Percentiles rank a stretch among this genome's conserved stretches.
These are phyloP conservation scores for Denticeps clupeoides DNA, from an alignment of 2,797 vertebrate genomes.

Conservation along the genomic window DNA sequence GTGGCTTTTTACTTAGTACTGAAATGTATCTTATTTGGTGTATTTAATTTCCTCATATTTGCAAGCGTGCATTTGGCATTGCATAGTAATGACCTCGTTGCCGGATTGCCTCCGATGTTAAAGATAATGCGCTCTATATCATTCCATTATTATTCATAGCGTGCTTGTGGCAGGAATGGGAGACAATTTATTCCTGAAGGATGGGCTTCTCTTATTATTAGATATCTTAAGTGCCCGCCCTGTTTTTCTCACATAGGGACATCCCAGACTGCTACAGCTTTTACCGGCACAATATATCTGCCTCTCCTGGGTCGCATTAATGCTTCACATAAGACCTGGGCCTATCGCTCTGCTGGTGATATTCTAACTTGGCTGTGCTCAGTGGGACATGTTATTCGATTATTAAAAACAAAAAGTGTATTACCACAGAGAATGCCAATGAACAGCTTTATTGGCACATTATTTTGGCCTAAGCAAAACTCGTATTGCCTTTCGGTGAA, in stretches of 20 bases:
- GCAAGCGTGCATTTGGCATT: neutral
- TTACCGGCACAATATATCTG: neutral
- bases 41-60: neutral
- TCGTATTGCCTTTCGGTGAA: too few relatives aligned
- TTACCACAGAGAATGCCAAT: too few relatives aligned
- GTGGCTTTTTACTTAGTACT: neutral
- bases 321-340: conserved; percentile 4
- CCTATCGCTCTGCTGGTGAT: too few relatives aligned
- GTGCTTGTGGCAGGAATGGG: conserved; percentile 19
- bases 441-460: too few relatives aligned
- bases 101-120: neutral
- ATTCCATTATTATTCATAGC: conserved; percentile 46
- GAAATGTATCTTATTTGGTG: neutral
- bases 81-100: neutral
- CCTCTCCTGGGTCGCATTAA: conserved; percentile 23
- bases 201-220: conserved; percentile 37
- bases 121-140: conserved; percentile 3
- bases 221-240: conserved; percentile 38
- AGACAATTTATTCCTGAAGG: conserved; percentile 39
- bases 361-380: too few relatives aligned
- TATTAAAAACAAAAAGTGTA: too few relatives aligned
- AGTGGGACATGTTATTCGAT: too few relatives aligned
- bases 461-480: too few relatives aligned
- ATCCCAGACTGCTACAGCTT: conserved; percentile 13
- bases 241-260: conserved; percentile 38